Conservation (phyloP, 2,797 vertebrate genomes). For the Graptemys geographica region DNA sequence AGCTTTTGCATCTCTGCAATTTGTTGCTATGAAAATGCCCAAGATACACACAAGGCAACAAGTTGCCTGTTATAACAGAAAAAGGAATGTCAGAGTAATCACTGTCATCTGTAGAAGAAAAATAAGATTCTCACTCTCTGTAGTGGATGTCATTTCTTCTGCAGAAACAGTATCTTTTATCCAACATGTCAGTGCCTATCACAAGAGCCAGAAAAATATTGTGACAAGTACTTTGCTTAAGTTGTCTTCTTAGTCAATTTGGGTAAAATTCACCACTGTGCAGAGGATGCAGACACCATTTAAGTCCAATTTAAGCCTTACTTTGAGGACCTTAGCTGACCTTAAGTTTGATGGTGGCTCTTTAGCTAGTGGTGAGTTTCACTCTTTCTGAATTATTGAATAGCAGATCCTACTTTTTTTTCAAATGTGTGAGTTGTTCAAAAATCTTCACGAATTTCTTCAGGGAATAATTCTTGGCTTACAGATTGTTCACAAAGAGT, state of each 20-base stretch:
- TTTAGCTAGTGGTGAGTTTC: background rate
- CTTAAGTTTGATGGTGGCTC: background rate
- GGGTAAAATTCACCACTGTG: background rate
- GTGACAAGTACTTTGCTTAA: background rate
- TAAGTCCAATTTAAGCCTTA: conserved; percentile 4
- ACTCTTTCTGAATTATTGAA: background rate
- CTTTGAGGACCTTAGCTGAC: background rate
- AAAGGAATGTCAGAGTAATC: conserved; percentile 1
- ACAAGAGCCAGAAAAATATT: background rate
- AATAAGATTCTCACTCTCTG: background rate
- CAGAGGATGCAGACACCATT: background rate
- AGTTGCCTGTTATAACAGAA: conserved; percentile 3
- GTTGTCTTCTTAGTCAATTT: conserved; percentile 26
- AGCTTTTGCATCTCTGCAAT: background rate
- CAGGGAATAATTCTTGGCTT: background rate
- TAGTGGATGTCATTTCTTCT: background rate
- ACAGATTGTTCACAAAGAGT: conserved; percentile 40
- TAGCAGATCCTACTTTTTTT: background rate
- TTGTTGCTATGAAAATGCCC: conserved; percentile 8
- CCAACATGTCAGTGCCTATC: background rate
- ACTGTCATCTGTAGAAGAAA: background rate
- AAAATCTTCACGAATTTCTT: conserved; percentile 24
- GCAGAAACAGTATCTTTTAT: background rate
- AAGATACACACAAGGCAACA: background rate
- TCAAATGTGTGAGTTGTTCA: conserved; percentile 19